A percentile compares a stretch with the other conserved stretches of the same genome.
Conservation (phyloP, 2,113 vertebrate species). For the Garra rufa region DNA sequence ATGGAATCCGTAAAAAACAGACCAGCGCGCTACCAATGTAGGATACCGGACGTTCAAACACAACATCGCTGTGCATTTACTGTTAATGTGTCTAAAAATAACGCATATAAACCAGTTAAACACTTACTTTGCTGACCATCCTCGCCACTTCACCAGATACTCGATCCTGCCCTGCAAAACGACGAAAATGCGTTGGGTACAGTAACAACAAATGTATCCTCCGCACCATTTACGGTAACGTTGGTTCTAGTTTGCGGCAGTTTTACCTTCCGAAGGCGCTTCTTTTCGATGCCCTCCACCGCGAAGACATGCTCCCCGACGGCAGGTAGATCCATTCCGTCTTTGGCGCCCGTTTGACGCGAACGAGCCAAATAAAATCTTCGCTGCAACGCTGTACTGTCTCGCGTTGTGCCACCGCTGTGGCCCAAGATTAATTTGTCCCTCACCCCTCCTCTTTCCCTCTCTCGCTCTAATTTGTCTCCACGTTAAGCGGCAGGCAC, state of each 20-base stretch:
- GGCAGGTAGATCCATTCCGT: constrained; percentile 91
- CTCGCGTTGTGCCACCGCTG: constrained; percentile 72
- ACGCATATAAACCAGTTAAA: neutral
- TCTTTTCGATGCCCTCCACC: constrained; percentile 96
- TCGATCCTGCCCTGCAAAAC: constrained; percentile 86
- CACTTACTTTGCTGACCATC: constrained; percentile 94
- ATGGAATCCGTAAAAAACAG: constrained; percentile 78
- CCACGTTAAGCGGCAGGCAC: constrained; percentile 68
- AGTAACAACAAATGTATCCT: constrained; percentile 27
- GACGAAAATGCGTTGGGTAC: constrained; percentile 29
- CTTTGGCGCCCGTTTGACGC: constrained; percentile 64
- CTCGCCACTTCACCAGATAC: constrained; percentile 97
- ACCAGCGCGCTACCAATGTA: constrained; percentile 12
- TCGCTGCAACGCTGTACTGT: constrained; percentile 56
- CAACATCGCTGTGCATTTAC: neutral
- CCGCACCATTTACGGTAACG: constrained; percentile 8
- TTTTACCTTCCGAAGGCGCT: constrained; percentile 90
- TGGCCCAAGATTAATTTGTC: constrained; percentile 69
- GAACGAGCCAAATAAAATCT: constrained; percentile 52
- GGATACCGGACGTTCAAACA: neutral
- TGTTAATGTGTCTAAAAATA: neutral
- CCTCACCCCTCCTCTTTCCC: constrained; percentile 55
- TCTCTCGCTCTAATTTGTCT: constrained; percentile 52
- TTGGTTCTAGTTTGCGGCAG: constrained; percentile 23
- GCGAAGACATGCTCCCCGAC: constrained; percentile 96